Base-by-base conservation (phyloP, 2,113 vertebrate species). In the Lota lota region DNA sequence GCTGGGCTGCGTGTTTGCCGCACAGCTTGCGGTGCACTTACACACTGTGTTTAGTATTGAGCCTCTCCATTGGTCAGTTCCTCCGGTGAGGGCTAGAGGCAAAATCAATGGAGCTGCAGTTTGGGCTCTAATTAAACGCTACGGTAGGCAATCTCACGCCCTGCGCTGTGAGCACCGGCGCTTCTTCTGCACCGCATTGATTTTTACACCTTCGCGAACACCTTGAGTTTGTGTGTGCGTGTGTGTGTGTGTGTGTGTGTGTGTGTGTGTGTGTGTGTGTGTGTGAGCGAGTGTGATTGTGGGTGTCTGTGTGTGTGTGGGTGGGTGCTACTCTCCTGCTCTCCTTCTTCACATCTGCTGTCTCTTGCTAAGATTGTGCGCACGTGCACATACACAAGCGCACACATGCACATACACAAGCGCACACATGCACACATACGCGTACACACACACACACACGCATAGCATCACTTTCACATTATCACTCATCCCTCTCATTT, bases 81-180 rank as follows among this genome's bases (percentile, higher is more conserved):
- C 82, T 80, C 70, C 69, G 73, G 70, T 76, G 76, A 70, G 66
- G 76, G 70, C 80, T 80, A 85, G 87, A 78, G 72, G 77, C 79
- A 90, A 5, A 89, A 91, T 92, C 87, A 81, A 91, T 89, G 79
- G 68, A 61, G 69, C 78, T 5, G 28, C 28, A 80, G 77, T 81
- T 80, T 70, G 79, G 77, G 68, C 85, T 82, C 73, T 88, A 88
- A 91, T 92, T 90, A 92, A 89, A 88, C 78, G 81, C 84, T 85
- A 83, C 85, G 88, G 73, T 82, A 88, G 63, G 74, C 85, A 86
- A 83, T 87, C 79, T 90, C 83, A 85, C 80, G 84, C 83, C 76
- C 73, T 7, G 70, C 68, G 61, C 65, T 67, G 59, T 59, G 60
- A 74, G 79, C 74, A 71, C 72, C 71, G 81, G 80, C 80, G 83